Evolutionary conservation across 2,797 vertebrate species (phyloP), one percentile per base, ranked within the genome.

Genomic region (Eulemur mongoz): DNA sequence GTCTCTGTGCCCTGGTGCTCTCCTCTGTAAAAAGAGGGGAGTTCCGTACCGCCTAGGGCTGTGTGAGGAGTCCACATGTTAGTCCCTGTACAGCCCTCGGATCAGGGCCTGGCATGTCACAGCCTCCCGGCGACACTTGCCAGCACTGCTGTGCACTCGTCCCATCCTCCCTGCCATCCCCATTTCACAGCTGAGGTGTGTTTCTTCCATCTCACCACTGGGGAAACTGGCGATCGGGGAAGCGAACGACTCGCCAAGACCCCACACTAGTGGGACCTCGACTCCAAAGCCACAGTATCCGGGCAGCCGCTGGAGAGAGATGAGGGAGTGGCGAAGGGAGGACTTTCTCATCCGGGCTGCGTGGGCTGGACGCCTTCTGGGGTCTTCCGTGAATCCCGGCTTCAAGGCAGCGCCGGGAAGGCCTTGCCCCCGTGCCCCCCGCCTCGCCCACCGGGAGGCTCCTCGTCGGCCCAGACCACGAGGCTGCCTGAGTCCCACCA

Each of bases 371-470:
- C 0, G 0, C 38, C 45, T 72, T 65, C 40, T 1, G 3, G 0
- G 9, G 14, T 12, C 72, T 65, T 57, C 73, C 7, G 1, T 1
- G n/a, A 61, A 27, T 12, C 9, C 52, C 40, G n/a, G 43, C 52
- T n/a, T 59, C 22, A 13, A 48, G n/a, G 22, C 23, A 27, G 32
- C 38, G 27, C 43, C 7, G 3, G 7, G 0, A 18, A 23, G 13
- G 6, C 40, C 50, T 13, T 27, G 17, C 23, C 25, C 23, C 25
- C 4, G 50, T 27, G 0, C 7, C 48, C 80, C 22, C 30, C 8
- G 7, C 23, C 69, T 35, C 15, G 15, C 48, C 13, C 30, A 2
- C 43, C 2, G 0, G 0, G 10, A 54, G 20, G 18, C n/a, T n/a
- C 67, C 59, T 8, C 69, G 35, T 38, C 38, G 9, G 1, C 52